These are phyloP conservation scores for Lontra canadensis DNA, from an alignment of 2,113 vertebrate genomes.

Conservation along the genomic window DNA sequence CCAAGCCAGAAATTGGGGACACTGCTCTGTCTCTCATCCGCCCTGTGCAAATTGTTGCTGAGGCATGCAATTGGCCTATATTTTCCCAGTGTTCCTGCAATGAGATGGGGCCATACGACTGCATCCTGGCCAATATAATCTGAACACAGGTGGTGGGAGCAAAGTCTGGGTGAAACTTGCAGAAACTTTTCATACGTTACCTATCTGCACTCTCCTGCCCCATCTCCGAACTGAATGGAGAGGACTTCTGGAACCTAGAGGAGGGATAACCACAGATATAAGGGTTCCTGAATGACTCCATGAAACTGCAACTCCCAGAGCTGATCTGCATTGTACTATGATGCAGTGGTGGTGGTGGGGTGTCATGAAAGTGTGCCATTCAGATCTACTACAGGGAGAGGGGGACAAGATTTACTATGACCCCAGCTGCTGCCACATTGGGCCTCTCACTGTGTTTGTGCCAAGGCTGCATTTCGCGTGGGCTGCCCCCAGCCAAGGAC, in stretches of 20 bases:
- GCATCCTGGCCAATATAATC: background rate
- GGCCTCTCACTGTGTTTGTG: background rate
- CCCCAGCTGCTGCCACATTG: background rate
- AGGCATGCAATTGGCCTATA: background rate
- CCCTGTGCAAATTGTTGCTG: background rate
- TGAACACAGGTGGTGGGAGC: background rate
- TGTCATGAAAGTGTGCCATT: background rate
- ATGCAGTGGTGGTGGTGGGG: fast-evolving
- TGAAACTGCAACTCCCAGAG: background rate
- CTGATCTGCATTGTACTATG: too few relatives aligned
- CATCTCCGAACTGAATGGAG: background rate
- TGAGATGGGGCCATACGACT: background rate
- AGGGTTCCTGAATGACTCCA: background rate
- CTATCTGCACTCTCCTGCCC: background rate
- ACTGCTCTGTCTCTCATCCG: background rate
- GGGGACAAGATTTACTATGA: background rate
- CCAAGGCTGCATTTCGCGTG: background rate
- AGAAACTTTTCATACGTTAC: background rate
- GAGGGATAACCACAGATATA: background rate
- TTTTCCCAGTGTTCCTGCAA: background rate
- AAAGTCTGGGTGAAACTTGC: background rate
- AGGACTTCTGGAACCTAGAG: background rate
- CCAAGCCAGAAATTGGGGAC: background rate
- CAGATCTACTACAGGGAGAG: background rate
- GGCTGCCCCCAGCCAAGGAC: background rate